These are phyloP conservation scores for human DNA, from an alignment of 2,113 vertebrate species.

Conservation along the genomic window GRCh38 chr6:70176501-70177000, in stretches of 20 bases:
- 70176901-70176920: background rate
- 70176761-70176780: background rate
- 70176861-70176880: background rate
- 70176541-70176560: slow-evolving; percentile 62
- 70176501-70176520: slow-evolving; percentile 62
- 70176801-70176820: background rate
- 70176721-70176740: background rate
- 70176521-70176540: slow-evolving; percentile 76
- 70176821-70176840: background rate
- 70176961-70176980: background rate
- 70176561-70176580: slow-evolving; percentile 55
- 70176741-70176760: background rate
- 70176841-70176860: background rate
- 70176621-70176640: background rate
- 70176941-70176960: background rate
- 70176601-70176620: background rate
- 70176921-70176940: background rate
- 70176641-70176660: background rate
- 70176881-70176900: background rate
- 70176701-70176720: background rate
- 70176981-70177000: slow-evolving; percentile 29
- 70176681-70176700: background rate
- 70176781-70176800: background rate
- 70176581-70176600: background rate
- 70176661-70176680: background rate